Conservation (phyloP, 2,888 invertebrate species). For the Calameuta filiformis region DNA sequence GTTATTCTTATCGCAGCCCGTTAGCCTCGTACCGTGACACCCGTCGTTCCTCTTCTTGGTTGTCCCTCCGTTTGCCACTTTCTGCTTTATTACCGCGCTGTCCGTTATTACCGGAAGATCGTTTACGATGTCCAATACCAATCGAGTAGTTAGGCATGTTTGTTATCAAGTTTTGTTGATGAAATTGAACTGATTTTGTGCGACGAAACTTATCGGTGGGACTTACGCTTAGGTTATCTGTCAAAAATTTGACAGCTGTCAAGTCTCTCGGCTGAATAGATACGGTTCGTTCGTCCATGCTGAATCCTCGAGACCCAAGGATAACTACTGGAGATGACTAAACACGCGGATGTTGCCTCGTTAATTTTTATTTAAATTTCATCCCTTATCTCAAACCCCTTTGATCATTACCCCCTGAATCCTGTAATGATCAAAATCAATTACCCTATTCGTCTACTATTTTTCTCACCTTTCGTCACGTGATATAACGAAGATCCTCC, state of each 20-base stretch:
- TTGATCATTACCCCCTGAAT: background rate
- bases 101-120: background rate
- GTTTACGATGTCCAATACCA: background rate
- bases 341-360: conserved; percentile 66
- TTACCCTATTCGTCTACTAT: conserved; percentile 24
- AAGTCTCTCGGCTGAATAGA: conserved; percentile 22
- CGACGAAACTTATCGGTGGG: background rate
- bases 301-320: no score
- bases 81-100: background rate
- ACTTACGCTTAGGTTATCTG: background rate
- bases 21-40: conserved; percentile 42
- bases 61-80: conserved; percentile 35
- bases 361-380: conserved; percentile 64
- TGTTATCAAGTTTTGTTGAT: background rate
- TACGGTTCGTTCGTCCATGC: conserved; percentile 15
- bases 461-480: conserved; percentile 17
- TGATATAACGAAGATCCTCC: background rate
- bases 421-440: conserved; percentile 21
- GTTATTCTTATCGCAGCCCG: conserved; percentile 49
- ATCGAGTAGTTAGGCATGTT: background rate
- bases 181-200: background rate
- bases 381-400: conserved; percentile 27
- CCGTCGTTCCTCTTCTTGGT: conserved; percentile 47
- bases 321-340: conserved; percentile 47
- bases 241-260: background rate